Evolutionary conservation across 2,797 vertebrate species (phyloP), one percentile per base, ranked within the genome.

Genomic region (Coccyzus lansbergi): DNA sequence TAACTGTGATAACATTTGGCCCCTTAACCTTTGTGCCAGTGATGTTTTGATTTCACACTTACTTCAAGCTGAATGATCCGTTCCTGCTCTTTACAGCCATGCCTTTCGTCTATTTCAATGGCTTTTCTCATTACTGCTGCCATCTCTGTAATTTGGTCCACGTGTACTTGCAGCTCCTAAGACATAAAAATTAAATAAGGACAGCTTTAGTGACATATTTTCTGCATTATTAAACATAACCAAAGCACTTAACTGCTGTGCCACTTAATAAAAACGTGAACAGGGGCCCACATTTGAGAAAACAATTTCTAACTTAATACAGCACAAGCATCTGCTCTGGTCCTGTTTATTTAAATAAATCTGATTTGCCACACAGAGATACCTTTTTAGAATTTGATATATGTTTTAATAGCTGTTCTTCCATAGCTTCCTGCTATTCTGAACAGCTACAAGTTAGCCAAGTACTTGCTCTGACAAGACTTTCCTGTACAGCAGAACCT

Each of bases 81-180:
- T 90, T 99, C 99, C 91, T 99, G 98, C 21, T 99, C 99, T 94
- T 98, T 98, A 96, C 98, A 99, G 33, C 98, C 96, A 2, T 98
- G 98, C 22, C 98, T 99, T 58, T 99, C 99, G 25, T 99, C 99
- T 46, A 99, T 98, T 94, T 99, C 99, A 76, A 99, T 99, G 10
- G 99, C 99, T 86, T 98, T 99, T 90, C 98, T 98, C 99, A 99
- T 99, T 24, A 99, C 99, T 2, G 99, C 99, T 36, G 99, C 99
- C 99, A 99, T 99, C 96, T 99, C 99, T 14, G 98, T 98, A 60
- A 99, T 99, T 95, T 99, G 99, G 96, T 99, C 99, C 95, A 99
- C 98, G 11, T 99, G 99, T 15, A 98, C 98, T 89, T 99, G 99
- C 95, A 99, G 98, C 96, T 99, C 99, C 99, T 99, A 78, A 74